A percentile compares a stretch with the other conserved stretches of the same genome.
Conservation (phyloP, 2,113 vertebrate genomes). For the Gobio gobio region DNA sequence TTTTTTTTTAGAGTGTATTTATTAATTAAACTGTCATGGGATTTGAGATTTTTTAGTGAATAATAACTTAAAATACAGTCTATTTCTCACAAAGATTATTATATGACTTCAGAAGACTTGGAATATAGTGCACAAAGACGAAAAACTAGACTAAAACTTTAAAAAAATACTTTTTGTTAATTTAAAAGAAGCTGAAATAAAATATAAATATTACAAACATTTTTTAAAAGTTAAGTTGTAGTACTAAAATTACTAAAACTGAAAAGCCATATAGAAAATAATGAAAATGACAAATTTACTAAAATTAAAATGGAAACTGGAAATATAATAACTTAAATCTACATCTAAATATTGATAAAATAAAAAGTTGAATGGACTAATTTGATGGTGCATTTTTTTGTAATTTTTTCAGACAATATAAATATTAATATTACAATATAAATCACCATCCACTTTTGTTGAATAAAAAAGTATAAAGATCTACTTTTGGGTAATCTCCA, state of each 20-base stretch:
- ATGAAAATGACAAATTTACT: background rate
- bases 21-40: background rate
- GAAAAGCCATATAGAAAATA: background rate
- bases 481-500: too few relatives aligned
- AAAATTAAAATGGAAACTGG: background rate
- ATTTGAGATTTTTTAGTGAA: background rate
- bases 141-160: background rate
- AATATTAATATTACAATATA: background rate
- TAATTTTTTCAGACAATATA: background rate
- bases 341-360: background rate
- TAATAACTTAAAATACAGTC: background rate
- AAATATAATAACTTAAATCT: background rate
- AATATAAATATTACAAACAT: background rate
- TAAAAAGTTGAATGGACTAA: background rate
- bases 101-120: background rate
- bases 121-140: background rate
- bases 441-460: background rate
- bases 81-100: background rate
- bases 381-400: background rate
- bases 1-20: too few relatives aligned
- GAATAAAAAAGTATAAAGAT: background rate
- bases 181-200: background rate
- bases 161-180: background rate
- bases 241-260: background rate
- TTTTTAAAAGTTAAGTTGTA: too few relatives aligned